Conservation (phyloP, 2,113 vertebrate species). For the Heptranchias perlo region DNA sequence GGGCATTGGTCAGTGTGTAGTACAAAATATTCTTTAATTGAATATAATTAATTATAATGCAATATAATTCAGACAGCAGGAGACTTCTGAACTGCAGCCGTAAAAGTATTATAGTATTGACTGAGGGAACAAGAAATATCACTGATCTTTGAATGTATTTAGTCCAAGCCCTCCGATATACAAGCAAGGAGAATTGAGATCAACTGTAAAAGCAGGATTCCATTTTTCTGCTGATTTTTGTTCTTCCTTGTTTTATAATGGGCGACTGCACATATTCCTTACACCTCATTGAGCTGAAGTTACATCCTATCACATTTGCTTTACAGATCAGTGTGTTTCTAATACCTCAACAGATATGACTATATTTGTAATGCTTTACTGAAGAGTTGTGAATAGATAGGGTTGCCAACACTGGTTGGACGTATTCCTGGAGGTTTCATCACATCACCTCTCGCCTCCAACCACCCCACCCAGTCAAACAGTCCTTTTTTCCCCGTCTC, state of each 20-base stretch:
- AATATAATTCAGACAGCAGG: background rate
- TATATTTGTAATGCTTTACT: background rate
- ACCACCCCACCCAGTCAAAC: background rate
- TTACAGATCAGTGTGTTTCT: background rate
- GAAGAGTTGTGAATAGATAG: background rate
- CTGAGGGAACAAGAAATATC: background rate
- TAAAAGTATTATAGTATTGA: background rate
- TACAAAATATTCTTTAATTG: too few species aligned
- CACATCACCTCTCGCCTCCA: background rate
- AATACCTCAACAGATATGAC: background rate
- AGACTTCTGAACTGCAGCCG: background rate
- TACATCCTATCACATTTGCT: background rate
- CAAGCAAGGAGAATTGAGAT: background rate
- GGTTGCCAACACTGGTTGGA: background rate
- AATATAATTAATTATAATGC: background rate
- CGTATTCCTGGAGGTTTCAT: background rate
- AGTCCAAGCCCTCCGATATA: background rate
- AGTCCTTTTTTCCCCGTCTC: background rate
- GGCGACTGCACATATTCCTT: background rate
- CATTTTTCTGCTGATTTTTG: background rate
- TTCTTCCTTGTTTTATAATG: background rate
- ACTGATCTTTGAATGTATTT: background rate
- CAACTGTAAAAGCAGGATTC: background rate
- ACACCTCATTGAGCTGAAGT: background rate
- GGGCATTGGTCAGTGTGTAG: too few species aligned